These are phyloP conservation scores for Synergus itoensis DNA, from an alignment of 2,888 invertebrate genomes.

Conservation along the genomic window DNA sequence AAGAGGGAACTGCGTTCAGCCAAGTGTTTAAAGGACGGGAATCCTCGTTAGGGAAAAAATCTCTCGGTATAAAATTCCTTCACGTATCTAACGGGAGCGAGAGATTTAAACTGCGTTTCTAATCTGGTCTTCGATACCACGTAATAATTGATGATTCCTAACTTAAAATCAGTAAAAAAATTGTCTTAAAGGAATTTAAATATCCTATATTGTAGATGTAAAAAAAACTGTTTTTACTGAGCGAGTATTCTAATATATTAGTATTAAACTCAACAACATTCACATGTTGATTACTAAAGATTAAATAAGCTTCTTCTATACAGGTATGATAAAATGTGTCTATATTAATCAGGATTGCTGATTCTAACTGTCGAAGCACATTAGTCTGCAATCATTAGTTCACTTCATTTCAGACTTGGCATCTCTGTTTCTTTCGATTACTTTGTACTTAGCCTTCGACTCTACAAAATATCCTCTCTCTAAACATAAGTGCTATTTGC, in stretches of 20 bases:
- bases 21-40: slow-evolving; percentile 57
- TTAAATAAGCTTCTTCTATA: not conserved
- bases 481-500: slow-evolving; percentile 3
- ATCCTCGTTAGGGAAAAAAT: slow-evolving; percentile 59
- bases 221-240: not conserved
- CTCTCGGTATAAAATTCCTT: slow-evolving; percentile 56
- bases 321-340: not conserved
- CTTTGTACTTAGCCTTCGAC: not conserved
- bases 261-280: not conserved
- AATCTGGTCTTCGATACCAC: slow-evolving; percentile 25
- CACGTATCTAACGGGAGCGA: slow-evolving; percentile 52
- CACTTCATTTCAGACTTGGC: not conserved
- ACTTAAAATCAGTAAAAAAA: not conserved
- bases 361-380: slow-evolving; percentile 17
- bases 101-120: slow-evolving; percentile 56
- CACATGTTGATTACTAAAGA: not conserved
- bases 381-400: slow-evolving; percentile 35
- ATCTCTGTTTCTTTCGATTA: slow-evolving; percentile 7
- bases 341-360: slow-evolving; percentile 21
- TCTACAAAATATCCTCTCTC: not conserved
- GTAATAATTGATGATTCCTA: not conserved
- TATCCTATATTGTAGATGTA: not conserved
- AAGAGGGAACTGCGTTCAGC: slow-evolving; percentile 45
- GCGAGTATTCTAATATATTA: not conserved
- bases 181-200: not conserved